Base-by-base conservation (phyloP, 2,888 invertebrate genomes). In the Entomobrya proxima region DNA sequence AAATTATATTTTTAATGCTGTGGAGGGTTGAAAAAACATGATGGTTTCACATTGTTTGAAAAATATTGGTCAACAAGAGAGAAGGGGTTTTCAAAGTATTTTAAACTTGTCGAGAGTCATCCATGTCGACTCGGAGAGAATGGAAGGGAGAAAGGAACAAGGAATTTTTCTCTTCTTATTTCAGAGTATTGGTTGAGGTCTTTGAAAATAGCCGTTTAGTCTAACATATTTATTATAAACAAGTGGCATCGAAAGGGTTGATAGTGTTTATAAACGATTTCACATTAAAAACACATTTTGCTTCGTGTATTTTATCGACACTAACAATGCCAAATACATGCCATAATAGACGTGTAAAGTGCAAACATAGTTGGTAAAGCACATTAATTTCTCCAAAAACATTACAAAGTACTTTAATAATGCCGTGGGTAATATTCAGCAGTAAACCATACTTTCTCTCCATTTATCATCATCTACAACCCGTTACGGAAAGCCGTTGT, bases 51-150 rank as follows among this genome's bases (percentile, higher is more conserved):
- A 24, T 69, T 80, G 69, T 55, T 80, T 80, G 52, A 69, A 83
- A 83, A 83, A 83, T 83, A 83, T 83, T 83, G 83, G 83, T 83
- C 83, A 83, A 83, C 76, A 75, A 67, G 18, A 78, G n/a, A 27
- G 30, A 52, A 30, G 44, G 58, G 44, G 64, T 40, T 30, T 82
- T 82, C 4, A 32, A 74, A 47, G 50, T 40, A 50, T 50, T 75
- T 75, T 72, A 82, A 82, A 75, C 76, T 75, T 64, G 72, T 81
- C 30, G 61, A 82, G 82, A 52, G 58, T 74, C 79, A 79, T 55
- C 55, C 30, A 75, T 21, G 32, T 75, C 18, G 32, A 35, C 21
- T 47, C 18, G 24, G n/a, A 44, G 58, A 52, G 40, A 61, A n/a
- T 30, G 55, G 44, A 18, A 13, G 79, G 35, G 30, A 35, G n/a